A percentile compares a stretch with the other conserved stretches of the same genome.
Evolutionary conservation across 1,140 invertebrate genomes (phyloP).

Genomic region (Lasioglossum baleicum): DNA sequence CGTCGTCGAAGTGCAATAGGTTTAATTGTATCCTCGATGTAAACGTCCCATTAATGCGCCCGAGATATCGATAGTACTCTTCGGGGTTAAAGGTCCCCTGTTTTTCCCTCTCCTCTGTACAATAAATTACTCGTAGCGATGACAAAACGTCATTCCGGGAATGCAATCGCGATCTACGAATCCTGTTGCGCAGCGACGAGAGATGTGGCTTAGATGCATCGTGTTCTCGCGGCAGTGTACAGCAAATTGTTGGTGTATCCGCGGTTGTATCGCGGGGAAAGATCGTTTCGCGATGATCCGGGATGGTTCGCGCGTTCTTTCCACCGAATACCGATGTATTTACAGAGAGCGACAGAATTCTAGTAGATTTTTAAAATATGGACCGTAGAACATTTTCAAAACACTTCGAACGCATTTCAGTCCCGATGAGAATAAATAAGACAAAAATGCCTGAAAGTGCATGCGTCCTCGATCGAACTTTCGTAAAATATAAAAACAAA

Average conservation of each 20-base stretch:
- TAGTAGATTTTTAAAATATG: too few species aligned
- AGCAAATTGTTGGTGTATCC: conserved; percentile 7
- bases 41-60: neutral
- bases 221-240: conserved; percentile 3
- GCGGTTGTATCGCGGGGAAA: neutral
- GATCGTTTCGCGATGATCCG: neutral
- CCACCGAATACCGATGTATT: too few species aligned
- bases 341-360: too few species aligned
- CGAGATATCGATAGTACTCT: neutral
- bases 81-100: neutral
- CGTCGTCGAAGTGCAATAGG: neutral
- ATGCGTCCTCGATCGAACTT: too few species aligned
- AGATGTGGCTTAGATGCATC: neutral
- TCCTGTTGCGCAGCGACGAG: neutral
- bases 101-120: too few species aligned
- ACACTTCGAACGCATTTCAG: too few species aligned
- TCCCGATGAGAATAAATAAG: too few species aligned
- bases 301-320: neutral
- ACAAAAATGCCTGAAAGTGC: too few species aligned
- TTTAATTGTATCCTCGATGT: neutral
- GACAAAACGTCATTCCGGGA: conserved; percentile 2
- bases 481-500: too few species aligned
- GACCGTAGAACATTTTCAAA: too few species aligned
- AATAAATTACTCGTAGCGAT: neutral
- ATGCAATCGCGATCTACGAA: conserved; percentile 9